These are phyloP conservation scores for Damaliscus lunatus DNA, from an alignment of 2,113 vertebrate species.

Conservation along the genomic window DNA sequence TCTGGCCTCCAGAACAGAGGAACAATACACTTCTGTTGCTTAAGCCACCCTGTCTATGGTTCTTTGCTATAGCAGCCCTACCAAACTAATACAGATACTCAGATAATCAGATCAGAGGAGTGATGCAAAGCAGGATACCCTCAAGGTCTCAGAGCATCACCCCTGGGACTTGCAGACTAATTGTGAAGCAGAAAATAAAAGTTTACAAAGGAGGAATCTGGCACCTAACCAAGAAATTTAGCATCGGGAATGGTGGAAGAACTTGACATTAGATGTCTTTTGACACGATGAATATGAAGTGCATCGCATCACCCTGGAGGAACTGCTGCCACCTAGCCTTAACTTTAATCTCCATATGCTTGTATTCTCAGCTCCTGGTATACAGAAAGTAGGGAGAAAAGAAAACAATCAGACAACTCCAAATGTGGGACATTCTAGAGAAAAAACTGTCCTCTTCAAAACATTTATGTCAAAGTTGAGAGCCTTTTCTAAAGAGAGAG, in stretches of 20 bases:
- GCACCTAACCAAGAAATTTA: not conserved
- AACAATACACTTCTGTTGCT: too few species aligned
- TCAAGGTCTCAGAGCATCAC: not conserved
- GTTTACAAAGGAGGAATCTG: not conserved
- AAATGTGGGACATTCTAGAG: not conserved
- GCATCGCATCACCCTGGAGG: not conserved
- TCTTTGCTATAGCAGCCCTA: not conserved
- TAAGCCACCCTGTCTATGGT: not conserved
- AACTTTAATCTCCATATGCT: not conserved
- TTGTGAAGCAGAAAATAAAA: not conserved
- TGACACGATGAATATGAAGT: not conserved
- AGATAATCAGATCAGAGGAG: not conserved
- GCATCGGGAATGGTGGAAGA: not conserved
- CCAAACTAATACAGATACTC: not conserved
- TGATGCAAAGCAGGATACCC: not conserved
- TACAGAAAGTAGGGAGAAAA: not conserved
- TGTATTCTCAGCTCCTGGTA: not conserved
- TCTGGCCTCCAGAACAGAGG: not conserved
- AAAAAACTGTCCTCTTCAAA: not conserved
- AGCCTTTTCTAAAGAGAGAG: not conserved
- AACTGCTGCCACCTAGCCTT: not conserved
- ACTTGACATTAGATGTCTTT: not conserved
- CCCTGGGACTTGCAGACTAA: not conserved
- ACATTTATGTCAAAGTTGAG: not conserved
- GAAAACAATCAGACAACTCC: not conserved